phyloP scores from a whole-genome alignment of 2,113 vertebrate species.

The Hippocampus zosterae region DNA sequence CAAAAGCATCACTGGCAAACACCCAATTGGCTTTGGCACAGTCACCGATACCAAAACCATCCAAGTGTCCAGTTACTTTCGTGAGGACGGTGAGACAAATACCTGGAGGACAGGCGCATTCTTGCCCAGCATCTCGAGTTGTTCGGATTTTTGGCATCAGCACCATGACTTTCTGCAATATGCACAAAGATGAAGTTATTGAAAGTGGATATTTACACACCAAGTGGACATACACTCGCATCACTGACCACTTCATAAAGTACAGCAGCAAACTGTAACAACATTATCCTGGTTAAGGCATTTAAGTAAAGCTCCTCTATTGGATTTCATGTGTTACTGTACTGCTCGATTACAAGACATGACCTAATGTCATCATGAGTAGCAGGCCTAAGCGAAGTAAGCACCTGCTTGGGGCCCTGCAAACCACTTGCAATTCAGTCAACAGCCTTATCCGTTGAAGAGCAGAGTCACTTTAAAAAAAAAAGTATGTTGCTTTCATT shows the following conservation, averaged over 20 bases:
- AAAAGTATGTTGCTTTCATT: neutral
- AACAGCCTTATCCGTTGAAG: neutral
- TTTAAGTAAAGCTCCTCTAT: neutral
- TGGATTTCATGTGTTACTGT: neutral
- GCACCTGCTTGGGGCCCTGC: neutral
- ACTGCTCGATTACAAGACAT: neutral
- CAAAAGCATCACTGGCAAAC: neutral
- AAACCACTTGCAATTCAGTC: neutral
- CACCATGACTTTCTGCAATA: conserved; percentile 76
- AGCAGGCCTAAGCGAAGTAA: neutral
- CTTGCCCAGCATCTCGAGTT: conserved; percentile 75
- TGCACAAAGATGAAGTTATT: neutral
- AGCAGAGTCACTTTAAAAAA: neutral
- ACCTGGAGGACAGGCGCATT: conserved; percentile 91
- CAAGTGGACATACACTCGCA: neutral
- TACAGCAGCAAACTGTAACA: neutral
- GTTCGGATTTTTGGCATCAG: conserved; percentile 77
- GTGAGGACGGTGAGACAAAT: conserved; percentile 29
- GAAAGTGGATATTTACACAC: neutral
- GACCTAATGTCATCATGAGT: neutral
- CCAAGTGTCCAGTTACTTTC: neutral
- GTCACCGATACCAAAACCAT: neutral
- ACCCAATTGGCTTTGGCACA: neutral
- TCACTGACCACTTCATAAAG: neutral
- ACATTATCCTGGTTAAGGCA: neutral